Percentiles rank a stretch among this genome's conserved stretches.
These are phyloP conservation scores for Aptenodytes forsteri DNA, from an alignment of 2,113 vertebrate genomes.

Conservation along the genomic window DNA sequence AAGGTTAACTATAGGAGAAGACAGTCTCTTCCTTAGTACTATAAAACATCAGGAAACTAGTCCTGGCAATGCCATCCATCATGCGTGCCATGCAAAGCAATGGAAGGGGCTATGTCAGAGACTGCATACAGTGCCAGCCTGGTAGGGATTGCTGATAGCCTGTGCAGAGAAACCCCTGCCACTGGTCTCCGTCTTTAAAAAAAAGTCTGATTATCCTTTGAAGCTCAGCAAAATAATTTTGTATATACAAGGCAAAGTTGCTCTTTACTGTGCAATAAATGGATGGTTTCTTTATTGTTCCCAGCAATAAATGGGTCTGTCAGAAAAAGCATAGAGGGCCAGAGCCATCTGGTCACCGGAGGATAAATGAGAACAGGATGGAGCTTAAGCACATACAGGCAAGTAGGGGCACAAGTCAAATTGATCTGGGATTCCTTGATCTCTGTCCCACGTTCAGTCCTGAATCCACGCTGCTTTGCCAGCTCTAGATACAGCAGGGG, in stretches of 20 bases:
- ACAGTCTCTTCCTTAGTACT: not conserved
- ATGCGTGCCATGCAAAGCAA: not conserved
- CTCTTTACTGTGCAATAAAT: not conserved
- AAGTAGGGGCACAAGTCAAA: not conserved
- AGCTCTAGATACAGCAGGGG: not conserved
- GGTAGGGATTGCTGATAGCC: not conserved
- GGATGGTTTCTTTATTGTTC: not conserved
- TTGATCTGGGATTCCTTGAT: not conserved
- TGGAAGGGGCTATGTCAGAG: not conserved
- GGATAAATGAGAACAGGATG: not conserved
- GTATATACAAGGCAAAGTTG: not conserved
- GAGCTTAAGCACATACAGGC: not conserved
- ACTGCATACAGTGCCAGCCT: not conserved
- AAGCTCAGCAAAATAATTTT: not conserved
- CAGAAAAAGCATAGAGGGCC: not conserved
- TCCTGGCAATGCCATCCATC: not conserved
- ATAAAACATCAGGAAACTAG: not conserved
- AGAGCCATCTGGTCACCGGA: not conserved
- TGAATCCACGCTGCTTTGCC: rapidly evolving
- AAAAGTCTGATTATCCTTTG: not conserved
- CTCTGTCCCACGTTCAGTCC: not conserved
- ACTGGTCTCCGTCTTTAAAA: not conserved
- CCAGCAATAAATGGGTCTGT: not conserved
- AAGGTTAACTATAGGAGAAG: not conserved
- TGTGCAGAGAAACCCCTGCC: not conserved